Percentiles rank a stretch among this genome's conserved stretches.
These are phyloP conservation scores for Epinotia ramella DNA, from an alignment of 2,888 invertebrate genomes.

Conservation along the genomic window DNA sequence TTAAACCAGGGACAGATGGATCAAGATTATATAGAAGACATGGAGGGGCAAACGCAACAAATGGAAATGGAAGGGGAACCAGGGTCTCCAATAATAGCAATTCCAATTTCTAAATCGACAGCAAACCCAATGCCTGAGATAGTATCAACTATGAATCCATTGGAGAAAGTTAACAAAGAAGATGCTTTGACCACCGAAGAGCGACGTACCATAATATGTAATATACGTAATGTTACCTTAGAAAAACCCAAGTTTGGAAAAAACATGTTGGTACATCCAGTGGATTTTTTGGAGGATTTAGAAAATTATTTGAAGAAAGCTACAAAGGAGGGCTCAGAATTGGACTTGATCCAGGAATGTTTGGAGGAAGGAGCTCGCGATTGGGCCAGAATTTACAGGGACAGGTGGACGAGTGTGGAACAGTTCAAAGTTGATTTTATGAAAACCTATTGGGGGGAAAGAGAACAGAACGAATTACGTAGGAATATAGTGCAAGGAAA, in stretches of 20 bases:
- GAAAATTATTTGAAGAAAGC: not conserved
- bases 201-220: not conserved
- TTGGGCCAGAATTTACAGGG: not conserved
- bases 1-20: too few species aligned
- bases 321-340: not conserved
- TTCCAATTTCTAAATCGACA: too few species aligned
- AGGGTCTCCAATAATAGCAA: too few species aligned
- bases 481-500: not conserved
- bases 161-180: too few species aligned
- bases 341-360: not conserved
- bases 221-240: not conserved
- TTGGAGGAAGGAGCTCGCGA: not conserved
- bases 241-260: conserved; percentile 6
- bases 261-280: not conserved
- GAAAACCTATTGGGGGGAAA: not conserved
- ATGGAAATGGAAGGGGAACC: too few species aligned
- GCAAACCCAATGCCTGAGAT: too few species aligned
- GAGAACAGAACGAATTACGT: not conserved
- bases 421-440: not conserved
- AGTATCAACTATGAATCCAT: too few species aligned
- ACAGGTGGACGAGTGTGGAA: not conserved
- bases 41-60: too few species aligned
- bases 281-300: not conserved
- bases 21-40: too few species aligned
- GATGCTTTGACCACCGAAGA: not conserved